Evolutionary conservation across 2,113 vertebrate genomes (phyloP).

Genomic region (Melozone crissalis): DNA sequence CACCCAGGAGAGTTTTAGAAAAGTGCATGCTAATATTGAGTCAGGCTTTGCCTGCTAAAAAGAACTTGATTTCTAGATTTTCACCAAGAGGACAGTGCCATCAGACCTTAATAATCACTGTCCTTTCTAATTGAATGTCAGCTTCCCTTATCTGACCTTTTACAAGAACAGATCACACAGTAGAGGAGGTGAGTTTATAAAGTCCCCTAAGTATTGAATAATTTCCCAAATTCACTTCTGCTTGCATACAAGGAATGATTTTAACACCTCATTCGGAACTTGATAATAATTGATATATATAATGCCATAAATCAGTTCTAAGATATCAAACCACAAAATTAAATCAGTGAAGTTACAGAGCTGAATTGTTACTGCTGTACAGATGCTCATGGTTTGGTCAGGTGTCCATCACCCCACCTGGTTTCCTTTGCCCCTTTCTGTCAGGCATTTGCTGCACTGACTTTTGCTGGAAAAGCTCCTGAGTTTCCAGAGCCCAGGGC

Average conservation of each 20-base stretch:
- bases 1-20: background rate
- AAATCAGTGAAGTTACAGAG: background rate
- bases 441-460: background rate
- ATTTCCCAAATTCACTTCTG: background rate
- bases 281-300: background rate
- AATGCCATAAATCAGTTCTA: rapidly evolving
- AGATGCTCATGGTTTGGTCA: background rate
- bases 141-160: background rate
- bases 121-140: background rate
- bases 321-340: background rate
- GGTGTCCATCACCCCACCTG: background rate
- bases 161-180: background rate
- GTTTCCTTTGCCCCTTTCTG: background rate
- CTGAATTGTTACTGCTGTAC: background rate
- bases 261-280: background rate
- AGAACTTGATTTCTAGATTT: background rate
- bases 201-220: background rate
- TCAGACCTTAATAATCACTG: background rate
- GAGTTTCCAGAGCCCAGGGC: background rate
- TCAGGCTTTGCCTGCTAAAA: background rate
- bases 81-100: background rate
- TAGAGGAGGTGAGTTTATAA: background rate
- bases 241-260: background rate
- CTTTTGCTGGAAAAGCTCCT: background rate
- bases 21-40: background rate